Conservation (phyloP, 2,888 invertebrate genomes). For the Muschampia plurimacula region DNA sequence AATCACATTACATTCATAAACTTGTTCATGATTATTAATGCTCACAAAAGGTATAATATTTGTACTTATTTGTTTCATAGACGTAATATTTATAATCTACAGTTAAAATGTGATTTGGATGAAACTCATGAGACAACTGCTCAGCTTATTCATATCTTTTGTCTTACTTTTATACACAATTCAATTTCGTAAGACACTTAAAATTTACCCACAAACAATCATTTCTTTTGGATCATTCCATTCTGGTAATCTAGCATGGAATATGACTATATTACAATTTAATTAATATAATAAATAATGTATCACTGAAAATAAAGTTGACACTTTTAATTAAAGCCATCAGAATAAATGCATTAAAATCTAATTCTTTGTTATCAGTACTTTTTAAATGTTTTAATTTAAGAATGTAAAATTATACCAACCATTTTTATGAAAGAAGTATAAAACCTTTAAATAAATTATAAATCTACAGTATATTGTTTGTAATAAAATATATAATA, state of each 20-base stretch:
- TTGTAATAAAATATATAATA: slow-evolving; percentile 17
- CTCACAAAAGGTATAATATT: too few species aligned
- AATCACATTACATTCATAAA: not conserved
- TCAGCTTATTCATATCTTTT: too few species aligned
- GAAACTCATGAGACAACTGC: too few species aligned
- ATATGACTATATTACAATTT: not conserved
- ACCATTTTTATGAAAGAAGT: too few species aligned
- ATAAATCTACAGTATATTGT: not conserved
- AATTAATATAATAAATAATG: not conserved
- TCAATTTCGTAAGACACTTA: too few species aligned
- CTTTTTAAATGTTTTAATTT: too few species aligned
- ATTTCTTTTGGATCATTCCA: too few species aligned
- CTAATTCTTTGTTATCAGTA: not conserved
- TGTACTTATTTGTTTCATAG: too few species aligned
- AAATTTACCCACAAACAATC: too few species aligned
- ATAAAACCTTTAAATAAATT: not conserved
- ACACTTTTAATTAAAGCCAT: not conserved
- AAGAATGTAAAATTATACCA: too few species aligned
- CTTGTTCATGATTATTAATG: not conserved
- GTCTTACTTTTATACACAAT: too few species aligned
- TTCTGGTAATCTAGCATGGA: not conserved
- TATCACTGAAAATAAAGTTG: not conserved
- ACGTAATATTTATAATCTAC: not conserved
- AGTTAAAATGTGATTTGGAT: too few species aligned
- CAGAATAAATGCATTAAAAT: not conserved